Percentiles rank a stretch among this genome's conserved stretches.
phyloP scores from a whole-genome alignment of 2,888 invertebrate species.

The Cephus runcator region DNA sequence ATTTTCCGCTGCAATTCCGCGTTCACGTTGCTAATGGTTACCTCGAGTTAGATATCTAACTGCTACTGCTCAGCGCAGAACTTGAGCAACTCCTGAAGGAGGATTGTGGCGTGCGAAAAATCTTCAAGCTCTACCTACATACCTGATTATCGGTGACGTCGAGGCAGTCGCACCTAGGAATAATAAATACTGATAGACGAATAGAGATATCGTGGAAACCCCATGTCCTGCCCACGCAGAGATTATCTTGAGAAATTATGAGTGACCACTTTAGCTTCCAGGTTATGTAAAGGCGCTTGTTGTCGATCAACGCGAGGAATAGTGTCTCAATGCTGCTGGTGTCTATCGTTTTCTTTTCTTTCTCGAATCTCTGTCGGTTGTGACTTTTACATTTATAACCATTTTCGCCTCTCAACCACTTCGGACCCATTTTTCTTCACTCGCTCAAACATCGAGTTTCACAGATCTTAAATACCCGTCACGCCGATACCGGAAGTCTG shows the following conservation, averaged over 20 bases:
- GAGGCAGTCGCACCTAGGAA: slow-evolving; percentile 41
- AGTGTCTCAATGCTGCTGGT: neutral
- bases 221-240: slow-evolving; percentile 50
- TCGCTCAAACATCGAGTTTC: neutral
- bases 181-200: slow-evolving; percentile 61
- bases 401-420: neutral
- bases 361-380: neutral
- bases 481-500: neutral
- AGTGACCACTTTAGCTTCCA: slow-evolving; percentile 48
- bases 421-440: neutral
- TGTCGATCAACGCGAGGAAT: neutral
- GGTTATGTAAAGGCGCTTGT: slow-evolving; percentile 46
- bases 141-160: slow-evolving; percentile 10
- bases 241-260: slow-evolving; percentile 62
- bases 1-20: neutral
- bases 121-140: slow-evolving; percentile 15
- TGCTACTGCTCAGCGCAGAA: slow-evolving; percentile 22
- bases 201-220: slow-evolving; percentile 37
- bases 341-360: neutral
- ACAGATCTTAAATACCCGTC: neutral
- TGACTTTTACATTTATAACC: neutral
- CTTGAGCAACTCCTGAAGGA: slow-evolving; percentile 4
- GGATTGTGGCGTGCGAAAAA: slow-evolving; percentile 3
- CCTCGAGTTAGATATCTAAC: slow-evolving; percentile 24
- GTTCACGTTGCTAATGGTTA: slow-evolving; percentile 38